phyloP scores from a whole-genome alignment of 2,797 vertebrate genomes.

The Microchirus variegatus region DNA sequence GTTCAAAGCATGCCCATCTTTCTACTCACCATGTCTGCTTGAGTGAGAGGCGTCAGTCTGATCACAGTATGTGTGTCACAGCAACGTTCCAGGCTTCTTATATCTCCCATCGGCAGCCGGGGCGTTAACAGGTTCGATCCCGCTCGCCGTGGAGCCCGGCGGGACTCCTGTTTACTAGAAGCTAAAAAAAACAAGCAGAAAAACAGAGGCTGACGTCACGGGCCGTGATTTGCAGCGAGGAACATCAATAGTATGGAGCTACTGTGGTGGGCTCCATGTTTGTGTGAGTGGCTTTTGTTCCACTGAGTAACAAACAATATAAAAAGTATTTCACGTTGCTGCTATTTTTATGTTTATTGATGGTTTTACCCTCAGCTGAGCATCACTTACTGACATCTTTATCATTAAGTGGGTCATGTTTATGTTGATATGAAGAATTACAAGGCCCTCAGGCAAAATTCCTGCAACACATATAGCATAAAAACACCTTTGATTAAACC shows the following conservation, averaged over 20 bases:
- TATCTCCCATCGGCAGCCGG: constrained; percentile 60
- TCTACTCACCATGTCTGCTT: constrained; percentile 60
- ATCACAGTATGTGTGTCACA: constrained; percentile 17
- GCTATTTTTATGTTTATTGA: constrained; percentile 3
- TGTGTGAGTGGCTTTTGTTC: constrained; percentile 20
- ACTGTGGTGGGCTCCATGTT: constrained; percentile 3
- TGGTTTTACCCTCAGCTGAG: not conserved
- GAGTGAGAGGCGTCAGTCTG: constrained; percentile 25
- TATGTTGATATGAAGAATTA: no score
- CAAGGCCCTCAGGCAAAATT: no score
- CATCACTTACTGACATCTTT: not conserved
- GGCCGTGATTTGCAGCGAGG: constrained; percentile 40
- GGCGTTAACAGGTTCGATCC: constrained; percentile 66
- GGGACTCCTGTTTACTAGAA: constrained; percentile 71
- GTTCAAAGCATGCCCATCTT: constrained; percentile 1
- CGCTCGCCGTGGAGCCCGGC: constrained; percentile 60
- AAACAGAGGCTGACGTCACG: constrained; percentile 74
- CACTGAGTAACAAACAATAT: not conserved
- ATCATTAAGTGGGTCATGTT: not conserved
- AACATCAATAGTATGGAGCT: constrained; percentile 59
- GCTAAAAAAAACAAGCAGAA: constrained; percentile 56
- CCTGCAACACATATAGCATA: no score
- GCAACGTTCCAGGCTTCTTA: constrained; percentile 56
- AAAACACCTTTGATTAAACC: no score
- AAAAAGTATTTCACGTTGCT: constrained; percentile 11